Evolutionary conservation across 2,888 invertebrate species (phyloP).

Genomic region (Eupithecia subfuscata): DNA sequence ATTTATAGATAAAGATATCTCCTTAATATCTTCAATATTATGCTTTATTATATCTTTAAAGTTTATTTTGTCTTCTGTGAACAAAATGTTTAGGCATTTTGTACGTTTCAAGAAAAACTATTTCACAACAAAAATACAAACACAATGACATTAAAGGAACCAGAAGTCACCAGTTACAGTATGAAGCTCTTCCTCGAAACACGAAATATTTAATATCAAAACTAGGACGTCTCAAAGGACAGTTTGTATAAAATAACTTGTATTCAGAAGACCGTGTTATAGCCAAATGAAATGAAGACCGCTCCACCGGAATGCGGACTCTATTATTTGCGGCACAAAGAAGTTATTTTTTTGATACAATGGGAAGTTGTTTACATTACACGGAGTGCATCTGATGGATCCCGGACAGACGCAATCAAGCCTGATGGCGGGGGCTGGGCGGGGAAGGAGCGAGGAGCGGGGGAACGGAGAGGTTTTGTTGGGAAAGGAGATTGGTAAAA

Average conservation of each 20-base stretch:
- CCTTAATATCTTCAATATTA: no score
- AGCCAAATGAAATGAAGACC: constrained; percentile 47
- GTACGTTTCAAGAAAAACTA: neutral
- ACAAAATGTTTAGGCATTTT: neutral
- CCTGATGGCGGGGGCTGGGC: constrained; percentile 34
- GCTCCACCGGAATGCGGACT: constrained; percentile 56
- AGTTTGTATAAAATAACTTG: constrained; percentile 42
- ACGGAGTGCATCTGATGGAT: constrained; percentile 66
- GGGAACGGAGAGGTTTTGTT: neutral
- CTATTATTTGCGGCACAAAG: constrained; percentile 66
- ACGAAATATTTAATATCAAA: constrained; percentile 54
- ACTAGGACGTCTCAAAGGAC: constrained; percentile 41
- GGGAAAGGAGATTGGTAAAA: neutral
- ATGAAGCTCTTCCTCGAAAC: constrained; percentile 24
- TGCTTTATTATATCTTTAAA: no score
- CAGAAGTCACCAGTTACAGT: constrained; percentile 16
- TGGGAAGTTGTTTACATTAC: constrained; percentile 71
- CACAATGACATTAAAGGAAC: neutral
- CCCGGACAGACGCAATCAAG: constrained; percentile 58
- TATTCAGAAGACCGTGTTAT: constrained; percentile 45
- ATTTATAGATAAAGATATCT: no score
- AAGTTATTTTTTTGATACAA: constrained; percentile 62
- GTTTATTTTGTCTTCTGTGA: neutral
- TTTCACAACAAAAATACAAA: neutral
- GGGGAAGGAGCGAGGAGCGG: constrained; percentile 29